A percentile compares a stretch with the other conserved stretches of the same genome.
Conservation (phyloP, 2,888 invertebrate genomes). For the Bellardia pandia region DNA sequence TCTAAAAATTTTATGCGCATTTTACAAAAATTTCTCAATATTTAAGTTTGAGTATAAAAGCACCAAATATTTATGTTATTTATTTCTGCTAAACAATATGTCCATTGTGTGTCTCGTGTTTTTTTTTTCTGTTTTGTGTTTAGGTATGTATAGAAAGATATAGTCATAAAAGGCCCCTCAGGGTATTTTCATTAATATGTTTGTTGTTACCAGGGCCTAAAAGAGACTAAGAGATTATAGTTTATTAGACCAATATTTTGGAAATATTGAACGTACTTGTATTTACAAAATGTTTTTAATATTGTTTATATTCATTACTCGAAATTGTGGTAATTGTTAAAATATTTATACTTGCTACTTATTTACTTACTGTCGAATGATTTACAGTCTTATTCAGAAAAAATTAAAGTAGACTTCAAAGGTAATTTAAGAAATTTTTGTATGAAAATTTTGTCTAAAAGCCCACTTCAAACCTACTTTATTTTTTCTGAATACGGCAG, state of each 20-base stretch:
- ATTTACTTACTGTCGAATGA: no score
- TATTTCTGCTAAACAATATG: slow-evolving; percentile 49
- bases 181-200: slow-evolving; percentile 43
- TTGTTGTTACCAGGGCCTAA: slow-evolving; percentile 21
- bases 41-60: background rate
- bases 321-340: no score
- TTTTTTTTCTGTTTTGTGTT: background rate
- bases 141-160: background rate
- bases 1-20: slow-evolving; percentile 61
- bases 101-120: slow-evolving; percentile 31
- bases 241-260: background rate
- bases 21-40: slow-evolving; percentile 44
- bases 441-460: no score
- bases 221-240: background rate
- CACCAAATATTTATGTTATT: slow-evolving; percentile 28
- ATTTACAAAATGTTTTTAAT: no score
- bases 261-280: no score
- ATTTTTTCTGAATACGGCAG: no score
- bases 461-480: no score
- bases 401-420: no score
- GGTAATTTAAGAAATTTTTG: no score
- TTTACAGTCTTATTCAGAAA: no score
- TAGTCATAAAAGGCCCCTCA: slow-evolving; percentile 25
- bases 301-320: no score
- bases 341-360: no score